These are phyloP conservation scores for Falco rusticolus DNA, from an alignment of 2,797 vertebrate species.

Conservation along the genomic window DNA sequence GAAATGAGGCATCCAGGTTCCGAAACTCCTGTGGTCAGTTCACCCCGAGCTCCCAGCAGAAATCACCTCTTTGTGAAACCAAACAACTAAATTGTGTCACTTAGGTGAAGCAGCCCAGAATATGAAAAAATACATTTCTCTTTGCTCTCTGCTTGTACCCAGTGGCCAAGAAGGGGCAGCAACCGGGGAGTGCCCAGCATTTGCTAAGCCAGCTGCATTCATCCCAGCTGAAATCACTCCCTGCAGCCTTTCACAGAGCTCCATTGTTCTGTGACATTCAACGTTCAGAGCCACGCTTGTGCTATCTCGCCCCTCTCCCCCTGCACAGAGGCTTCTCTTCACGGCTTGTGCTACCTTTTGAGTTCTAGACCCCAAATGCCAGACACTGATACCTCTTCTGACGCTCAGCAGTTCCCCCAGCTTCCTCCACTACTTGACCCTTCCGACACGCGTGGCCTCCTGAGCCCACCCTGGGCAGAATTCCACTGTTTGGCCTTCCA, in stretches of 20 bases:
- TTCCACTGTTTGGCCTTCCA: background rate
- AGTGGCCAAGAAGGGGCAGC: background rate
- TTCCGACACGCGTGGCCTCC: rapidly evolving
- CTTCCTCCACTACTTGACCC: background rate
- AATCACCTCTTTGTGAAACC: background rate
- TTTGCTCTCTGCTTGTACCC: background rate
- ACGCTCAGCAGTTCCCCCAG: background rate
- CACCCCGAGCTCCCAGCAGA: background rate
- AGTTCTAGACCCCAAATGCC: background rate
- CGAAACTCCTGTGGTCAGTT: rapidly evolving
- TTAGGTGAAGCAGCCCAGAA: rapidly evolving
- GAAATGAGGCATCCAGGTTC: background rate
- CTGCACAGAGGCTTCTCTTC: background rate
- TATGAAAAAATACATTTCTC: background rate
- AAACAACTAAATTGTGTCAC: rapidly evolving
- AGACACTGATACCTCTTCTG: background rate
- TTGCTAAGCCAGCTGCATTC: background rate
- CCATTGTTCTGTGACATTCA: constrained; percentile 29
- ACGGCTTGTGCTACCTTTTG: background rate
- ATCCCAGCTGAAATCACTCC: background rate
- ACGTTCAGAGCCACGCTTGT: background rate
- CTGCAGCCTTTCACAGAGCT: background rate
- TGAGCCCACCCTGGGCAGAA: background rate
- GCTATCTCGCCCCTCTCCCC: background rate
- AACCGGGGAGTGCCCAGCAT: background rate